Evolutionary conservation across 2,113 vertebrate genomes (phyloP), one percentile per base, ranked within the genome.

Genomic region (Chiloscyllium plagiosum): DNA sequence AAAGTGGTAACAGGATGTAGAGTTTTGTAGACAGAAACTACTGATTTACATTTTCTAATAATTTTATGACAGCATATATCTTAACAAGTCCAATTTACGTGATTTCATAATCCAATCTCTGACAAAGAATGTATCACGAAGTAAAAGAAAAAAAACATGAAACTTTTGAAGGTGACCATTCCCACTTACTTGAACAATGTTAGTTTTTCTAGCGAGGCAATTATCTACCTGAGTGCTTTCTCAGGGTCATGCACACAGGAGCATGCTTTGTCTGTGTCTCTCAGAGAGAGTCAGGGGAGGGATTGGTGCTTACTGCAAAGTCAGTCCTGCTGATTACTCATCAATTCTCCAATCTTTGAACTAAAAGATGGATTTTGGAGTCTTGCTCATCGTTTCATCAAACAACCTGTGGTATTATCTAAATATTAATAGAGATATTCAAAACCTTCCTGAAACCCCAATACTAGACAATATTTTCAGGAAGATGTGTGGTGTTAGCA

Each of bases 221-320:
- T 93, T 93, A 93, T 93, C 89, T 93, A 93, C 89, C 66, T 93
- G 89, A 93, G 61, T 37, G 89, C 89, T 93, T 93, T 93, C n/a
- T 93, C 89, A 93, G 89, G 89, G 89, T 93, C 89, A 93, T 22
- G n/a, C 89, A 93, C 12, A 65, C n/a, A 68, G 89, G 89, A 66
- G 33, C n/a, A 37, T 68, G 89, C 89, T 93, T 93, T 93, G 89
- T 93, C 89, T 66, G 89, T 93, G 61, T 93, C 89, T 93, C 33
- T 66, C 19, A 2, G 33, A 19, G 47, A 89, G 15, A 92, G 56
- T 17, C 89, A 92, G 33, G n/a, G 89, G 61, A 20, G 89, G 89
- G 89, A 65, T 61, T 37, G 66, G 61, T 37, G 65, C 7, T 66
- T 66, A 68, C 61, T 93, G 61, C 61, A 93, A 61, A 37, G n/a